phyloP scores from a whole-genome alignment of 92 coral and sea anemone genomes.

The Virgularia gustaviana region DNA sequence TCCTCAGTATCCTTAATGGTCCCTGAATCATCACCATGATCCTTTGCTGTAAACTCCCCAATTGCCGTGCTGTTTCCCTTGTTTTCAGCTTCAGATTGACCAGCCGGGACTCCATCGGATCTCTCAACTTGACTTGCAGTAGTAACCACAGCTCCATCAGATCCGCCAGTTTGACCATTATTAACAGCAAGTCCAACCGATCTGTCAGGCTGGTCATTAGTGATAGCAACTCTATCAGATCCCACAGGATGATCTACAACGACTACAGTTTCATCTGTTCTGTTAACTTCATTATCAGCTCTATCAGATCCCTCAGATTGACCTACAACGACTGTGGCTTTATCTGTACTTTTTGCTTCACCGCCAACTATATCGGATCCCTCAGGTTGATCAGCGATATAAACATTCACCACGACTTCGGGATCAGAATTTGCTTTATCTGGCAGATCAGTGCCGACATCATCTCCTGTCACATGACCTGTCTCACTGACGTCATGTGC shows the following conservation, averaged over 20 bases:
- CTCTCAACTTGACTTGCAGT: too few relatives aligned
- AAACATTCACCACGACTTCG: slow-evolving; percentile 21
- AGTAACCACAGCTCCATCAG: too few relatives aligned
- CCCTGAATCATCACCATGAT: not conserved
- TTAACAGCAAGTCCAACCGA: too few relatives aligned
- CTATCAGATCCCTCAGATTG: not conserved
- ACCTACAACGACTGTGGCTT: not conserved
- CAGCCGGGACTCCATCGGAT: too few relatives aligned
- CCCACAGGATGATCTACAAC: too few relatives aligned
- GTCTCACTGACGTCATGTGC: not conserved
- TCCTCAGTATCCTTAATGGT: not conserved
- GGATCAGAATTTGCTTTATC: slow-evolving; percentile 15
- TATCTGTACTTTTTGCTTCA: not conserved
- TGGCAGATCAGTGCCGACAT: not conserved
- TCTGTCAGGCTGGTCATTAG: too few relatives aligned
- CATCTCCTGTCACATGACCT: not conserved
- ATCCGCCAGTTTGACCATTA: too few relatives aligned
- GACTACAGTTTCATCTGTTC: not conserved
- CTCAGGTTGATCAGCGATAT: slow-evolving; percentile 27
- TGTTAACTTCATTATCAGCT: not conserved
- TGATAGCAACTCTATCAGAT: too few relatives aligned
- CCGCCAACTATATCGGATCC: too few relatives aligned
- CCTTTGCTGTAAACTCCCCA: not conserved
- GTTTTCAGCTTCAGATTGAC: too few relatives aligned
- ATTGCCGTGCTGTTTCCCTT: too few relatives aligned